Evolutionary conservation across 2,888 invertebrate genomes (phyloP), one percentile per base, ranked within the genome.

Genomic region (Chloroclysta siterata): DNA sequence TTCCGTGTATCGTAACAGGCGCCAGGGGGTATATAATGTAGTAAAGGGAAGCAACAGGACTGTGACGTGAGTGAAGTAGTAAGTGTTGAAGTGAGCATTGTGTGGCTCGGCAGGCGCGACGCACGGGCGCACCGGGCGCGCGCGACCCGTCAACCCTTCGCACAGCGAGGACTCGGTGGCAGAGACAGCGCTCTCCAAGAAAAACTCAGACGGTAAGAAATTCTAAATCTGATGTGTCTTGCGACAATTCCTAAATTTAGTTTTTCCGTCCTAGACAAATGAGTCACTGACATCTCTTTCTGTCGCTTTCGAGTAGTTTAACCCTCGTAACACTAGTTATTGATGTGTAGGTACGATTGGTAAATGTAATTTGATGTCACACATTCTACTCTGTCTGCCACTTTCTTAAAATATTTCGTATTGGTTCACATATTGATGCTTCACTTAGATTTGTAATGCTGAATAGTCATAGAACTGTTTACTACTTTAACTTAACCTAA

Each of bases 101-200:
- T 90, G 78, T 91, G 90, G 85, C 82, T 90, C 88, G 87, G 85
- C 93, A 92, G 93, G 91, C 88, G 88, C 88, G 83, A 82, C 82
- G 81, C 81, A 79, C 81, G 87, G 88, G 76, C 89, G 90, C 78
- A 75, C 88, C 60, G 85, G 83, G 80, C 86, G 88, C 79, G 74
- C 87, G 77, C 85, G 88, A 69, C 84, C 87, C 79, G 80, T 81
- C 84, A 95, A 96, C 93, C 95, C 96, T 74, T 95, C 96, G 88
- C 95, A 95, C 92, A 96, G 96, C 92, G 96, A 96, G 93, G 97
- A 97, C 93, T 96, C 96, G 75, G 96, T 97, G 83, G 95, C 96
- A 76, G 97, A 97, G 89, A 96, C 96, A 80, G 95, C 95, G 83
- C 94, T 96, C 89, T 95, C 95, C 88, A 96, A 97, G 94, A 96